Conservation (phyloP, 2,888 invertebrate genomes). For the Rosalia funebris region DNA sequence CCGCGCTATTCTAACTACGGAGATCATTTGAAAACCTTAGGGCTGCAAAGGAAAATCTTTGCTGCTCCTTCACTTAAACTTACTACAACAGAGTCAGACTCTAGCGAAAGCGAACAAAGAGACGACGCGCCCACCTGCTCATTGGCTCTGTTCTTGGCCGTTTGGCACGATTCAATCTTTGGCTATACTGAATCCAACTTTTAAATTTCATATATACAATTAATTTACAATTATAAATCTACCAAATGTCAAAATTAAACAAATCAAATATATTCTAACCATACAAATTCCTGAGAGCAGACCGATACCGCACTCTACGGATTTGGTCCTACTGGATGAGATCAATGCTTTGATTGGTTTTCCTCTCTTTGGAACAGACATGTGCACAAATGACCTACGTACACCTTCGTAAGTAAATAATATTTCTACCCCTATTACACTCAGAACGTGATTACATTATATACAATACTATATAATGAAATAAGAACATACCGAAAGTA, state of each 20-base stretch:
- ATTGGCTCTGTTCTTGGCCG: constrained; percentile 46
- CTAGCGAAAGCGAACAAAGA: constrained; percentile 61
- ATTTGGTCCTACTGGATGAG: constrained; percentile 57
- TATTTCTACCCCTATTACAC: constrained; percentile 54
- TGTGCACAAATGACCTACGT: constrained; percentile 56
- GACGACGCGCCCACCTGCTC: constrained; percentile 41
- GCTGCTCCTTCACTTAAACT: constrained; percentile 49
- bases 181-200: constrained; percentile 63
- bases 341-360: constrained; percentile 64
- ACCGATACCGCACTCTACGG: constrained; percentile 36
- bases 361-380: constrained; percentile 63
- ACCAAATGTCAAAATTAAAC: constrained; percentile 37
- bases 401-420: constrained; percentile 45
- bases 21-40: constrained; percentile 65
- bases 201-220: constrained; percentile 50
- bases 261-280: constrained; percentile 40
- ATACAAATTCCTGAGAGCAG: constrained; percentile 62
- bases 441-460: constrained; percentile 50
- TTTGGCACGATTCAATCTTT: constrained; percentile 61
- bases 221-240: constrained; percentile 49
- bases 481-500: constrained; percentile 61
- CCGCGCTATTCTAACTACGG: constrained; percentile 63
- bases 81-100: constrained; percentile 55
- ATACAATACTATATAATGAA: constrained; percentile 49
- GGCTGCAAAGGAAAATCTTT: constrained; percentile 49